Evolutionary conservation across 2,113 vertebrate species (phyloP), one percentile per base, ranked within the genome.

Genomic region (Xiphias gladius): DNA sequence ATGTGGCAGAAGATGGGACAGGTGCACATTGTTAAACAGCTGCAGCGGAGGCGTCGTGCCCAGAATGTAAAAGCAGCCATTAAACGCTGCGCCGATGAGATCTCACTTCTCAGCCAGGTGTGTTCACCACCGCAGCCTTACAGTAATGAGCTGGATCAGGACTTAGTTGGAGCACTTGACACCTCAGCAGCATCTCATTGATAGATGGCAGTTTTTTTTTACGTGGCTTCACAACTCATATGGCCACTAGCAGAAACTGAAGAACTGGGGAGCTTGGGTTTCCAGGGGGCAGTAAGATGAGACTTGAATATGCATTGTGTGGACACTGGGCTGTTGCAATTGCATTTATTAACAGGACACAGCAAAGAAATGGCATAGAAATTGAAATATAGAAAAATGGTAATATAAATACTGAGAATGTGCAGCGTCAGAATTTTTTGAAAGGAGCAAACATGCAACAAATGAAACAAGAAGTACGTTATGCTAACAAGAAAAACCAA

Each of bases 1-100:
- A 77, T 7, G 22, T 50, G 62, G 71, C 35, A 68, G 76, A 48
- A 17, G 71, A 67, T 0, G 11, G 71, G 85, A 86, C 80, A 89
- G 86, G 82, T 89, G 84, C 71, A 78, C 84, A 24, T 52, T 85
- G 79, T 89, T 81, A 74, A 85, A 85, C 87, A 86, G 82, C 81
- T 82, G 84, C 82, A 77, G 76, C 64, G 67, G 57, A 28, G 88
- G 80, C 63, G 7, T n/a, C 74, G 80, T 76, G 80, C 79, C 79
- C 79, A 8, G 89, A 90, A 93, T 91, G 71, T 84, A 81, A 89
- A 92, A 52, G 76, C 52, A 16, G 65, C 57, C 86, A 63, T 89
- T 87, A 89, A 88, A 87, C 70, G 76, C 65, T 22, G 72, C 26
- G 6, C 64, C 19, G 80, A 66, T 50, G 55, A 85, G 75, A 20